Evolutionary conservation across 2,113 vertebrate species (phyloP), one percentile per base, ranked within the genome.

Genomic region (Sporophila hypoxantha): DNA sequence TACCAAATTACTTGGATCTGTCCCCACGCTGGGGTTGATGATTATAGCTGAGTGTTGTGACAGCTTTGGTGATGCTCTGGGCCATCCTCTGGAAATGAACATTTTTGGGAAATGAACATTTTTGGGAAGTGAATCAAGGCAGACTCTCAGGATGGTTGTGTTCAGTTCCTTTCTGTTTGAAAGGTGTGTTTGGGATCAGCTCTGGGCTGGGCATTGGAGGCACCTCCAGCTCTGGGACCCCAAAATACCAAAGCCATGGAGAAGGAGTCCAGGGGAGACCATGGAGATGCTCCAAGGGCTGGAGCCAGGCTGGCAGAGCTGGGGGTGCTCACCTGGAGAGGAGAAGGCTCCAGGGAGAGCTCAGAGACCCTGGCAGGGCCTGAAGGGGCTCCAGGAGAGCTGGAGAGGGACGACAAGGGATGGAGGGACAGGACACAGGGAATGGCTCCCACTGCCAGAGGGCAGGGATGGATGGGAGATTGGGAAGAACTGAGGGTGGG

Each of bases 311-410:
- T 78, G 83, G 49, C 30, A 27, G 64, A 62, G 47, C 25, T 69
- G 64, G 73, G 37, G 4, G 3, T 6, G 71, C 4, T n/a, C 71
- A 2, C 14, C 18, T 52, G 55, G 64, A 17, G 7, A 26, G 5
- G 73, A 11, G 30, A 32, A 47, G 21, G 26, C 3, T 69, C 34
- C 65, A 69, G 17, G 47, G 49, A 47, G 14, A 62, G 2, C 65
- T 49, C 10, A 34, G 56, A 69, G 41, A 2, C 13, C 7, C 52
- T 3, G 2, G 0, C 46, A 68, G 37, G 1, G 22, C 12, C 34
- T 17, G 0, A 30, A 61, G 41, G 23, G 7, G n/a, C 49, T 77
- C 47, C 56, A 62, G 41, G 30, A 85, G 65, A 85, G 41, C 47
- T 62, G 73, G 2, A 47, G 74, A 62, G 29, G 65, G 55, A 3